Conservation (phyloP, 2,888 invertebrate genomes). For the Chelonus formosanus region DNA sequence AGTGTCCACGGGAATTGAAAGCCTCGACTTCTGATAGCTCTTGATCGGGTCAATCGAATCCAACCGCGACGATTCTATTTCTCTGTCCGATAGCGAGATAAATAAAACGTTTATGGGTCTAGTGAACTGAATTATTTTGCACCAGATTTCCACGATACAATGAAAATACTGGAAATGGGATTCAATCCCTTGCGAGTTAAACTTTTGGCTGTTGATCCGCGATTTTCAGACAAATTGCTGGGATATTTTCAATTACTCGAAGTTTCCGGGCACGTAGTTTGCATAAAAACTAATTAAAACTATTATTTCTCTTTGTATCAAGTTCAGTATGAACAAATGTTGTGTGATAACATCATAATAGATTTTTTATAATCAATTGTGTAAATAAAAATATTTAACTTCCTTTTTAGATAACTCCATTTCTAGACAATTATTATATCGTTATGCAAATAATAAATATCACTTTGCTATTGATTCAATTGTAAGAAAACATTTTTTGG, state of each 20-base stretch:
- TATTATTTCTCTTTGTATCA: too few species aligned
- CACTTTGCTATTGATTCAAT: too few species aligned
- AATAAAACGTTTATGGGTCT: constrained; percentile 50
- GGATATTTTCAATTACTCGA: constrained; percentile 8
- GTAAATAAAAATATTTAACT: too few species aligned
- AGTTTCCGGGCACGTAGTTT: not conserved
- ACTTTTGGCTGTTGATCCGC: constrained; percentile 19
- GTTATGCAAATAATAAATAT: too few species aligned
- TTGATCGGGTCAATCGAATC: constrained; percentile 49
- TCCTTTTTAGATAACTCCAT: too few species aligned
- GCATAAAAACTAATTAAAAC: not conserved
- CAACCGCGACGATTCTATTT: constrained; percentile 52
- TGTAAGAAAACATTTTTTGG: too few species aligned
- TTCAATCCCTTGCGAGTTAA: constrained; percentile 45
- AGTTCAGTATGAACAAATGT: too few species aligned
- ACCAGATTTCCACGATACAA: constrained; percentile 10
- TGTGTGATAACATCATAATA: too few species aligned
- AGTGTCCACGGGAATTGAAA: constrained; percentile 59
- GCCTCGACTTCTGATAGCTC: constrained; percentile 47
- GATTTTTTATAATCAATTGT: too few species aligned
- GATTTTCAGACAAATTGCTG: constrained; percentile 1
- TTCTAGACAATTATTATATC: too few species aligned
- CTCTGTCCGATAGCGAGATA: constrained; percentile 39
- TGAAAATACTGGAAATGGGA: constrained; percentile 46
- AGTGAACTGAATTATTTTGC: constrained; percentile 24